Percentiles rank a stretch among this genome's conserved stretches.
phyloP scores from a whole-genome alignment of 1,140 invertebrate species.

The Eupristina koningsbergeri region DNA sequence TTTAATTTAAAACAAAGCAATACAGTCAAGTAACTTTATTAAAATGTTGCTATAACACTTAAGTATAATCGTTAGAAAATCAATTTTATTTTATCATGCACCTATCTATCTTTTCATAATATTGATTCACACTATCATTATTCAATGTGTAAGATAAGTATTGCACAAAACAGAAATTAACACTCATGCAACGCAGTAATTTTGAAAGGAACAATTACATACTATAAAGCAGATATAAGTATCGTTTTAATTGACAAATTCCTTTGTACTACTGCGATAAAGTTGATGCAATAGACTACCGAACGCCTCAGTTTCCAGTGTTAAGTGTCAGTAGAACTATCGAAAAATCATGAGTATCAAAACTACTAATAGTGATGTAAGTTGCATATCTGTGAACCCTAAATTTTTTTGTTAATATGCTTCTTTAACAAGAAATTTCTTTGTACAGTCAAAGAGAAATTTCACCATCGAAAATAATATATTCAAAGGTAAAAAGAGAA shows the following conservation, averaged over 20 bases:
- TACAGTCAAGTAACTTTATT: not conserved
- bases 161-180: not conserved
- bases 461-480: slow-evolving; percentile 50
- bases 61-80: not conserved
- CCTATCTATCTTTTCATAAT: not conserved
- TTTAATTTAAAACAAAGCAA: not conserved
- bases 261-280: not conserved
- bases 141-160: not conserved
- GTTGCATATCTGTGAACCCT: not conserved
- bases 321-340: not conserved
- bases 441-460: not conserved
- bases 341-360: not conserved
- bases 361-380: not conserved
- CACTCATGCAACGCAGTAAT: not conserved
- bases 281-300: not conserved
- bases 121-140: not conserved
- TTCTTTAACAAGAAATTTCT: not conserved
- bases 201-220: not conserved
- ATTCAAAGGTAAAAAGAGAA: slow-evolving; percentile 37
- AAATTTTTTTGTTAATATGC: not conserved
- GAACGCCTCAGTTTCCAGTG: not conserved
- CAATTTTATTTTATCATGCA: not conserved
- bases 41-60: not conserved
- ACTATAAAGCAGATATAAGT: not conserved
- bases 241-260: not conserved